Base-by-base conservation (phyloP, 1,140 invertebrate species). In the Zaprionus africanus region DNA sequence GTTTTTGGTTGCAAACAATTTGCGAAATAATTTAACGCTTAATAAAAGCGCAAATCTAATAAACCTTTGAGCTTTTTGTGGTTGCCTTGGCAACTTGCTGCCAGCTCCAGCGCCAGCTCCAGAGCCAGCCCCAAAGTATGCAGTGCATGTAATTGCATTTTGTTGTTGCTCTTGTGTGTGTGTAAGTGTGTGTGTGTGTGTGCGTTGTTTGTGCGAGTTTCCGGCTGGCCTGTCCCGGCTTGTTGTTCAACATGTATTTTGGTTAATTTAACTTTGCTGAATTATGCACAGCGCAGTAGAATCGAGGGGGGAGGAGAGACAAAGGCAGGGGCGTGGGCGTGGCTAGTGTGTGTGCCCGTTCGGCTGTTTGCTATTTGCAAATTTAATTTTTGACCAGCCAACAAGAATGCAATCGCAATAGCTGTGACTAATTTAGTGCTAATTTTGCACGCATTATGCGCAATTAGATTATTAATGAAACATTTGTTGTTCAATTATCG, bases 401-500 rank as follows among this genome's bases (percentile, higher is more conserved):
- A 74, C 60, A 82, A 70, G 59, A 75, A 81, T 70, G 69, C 81
- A 73, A 68, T 66, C 57, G 54, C 57, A 34, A 60, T 38, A 24
- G 70, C 78, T 87, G 76, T 88, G 76, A 88, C 81, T 88, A 88
- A 88, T 90, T 88, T 88, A 90, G 81, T 88, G 85, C 76, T 81
- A 90, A 88, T 88, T 88, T 88, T 79, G 85, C 70, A 63, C 81
- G 81, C 81, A 90, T 88, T 88, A 90, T 88, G 85, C 75, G 62
- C 85, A 90, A 90, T 88, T 88, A 88, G 85, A 90, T 85, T 88
- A 88, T 88, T 90, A 84, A 88, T 88, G 81, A 81, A 88, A 85
- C 81, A 90, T 88, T 88, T 85, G 85, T 85, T 77, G 75, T 73
- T 75, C 76, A 85, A 90, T 88, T 90, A 90, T 85, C 85, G 46